Base-by-base conservation (phyloP, 2,888 invertebrate genomes). In the Mimumesa dahlbomi region DNA sequence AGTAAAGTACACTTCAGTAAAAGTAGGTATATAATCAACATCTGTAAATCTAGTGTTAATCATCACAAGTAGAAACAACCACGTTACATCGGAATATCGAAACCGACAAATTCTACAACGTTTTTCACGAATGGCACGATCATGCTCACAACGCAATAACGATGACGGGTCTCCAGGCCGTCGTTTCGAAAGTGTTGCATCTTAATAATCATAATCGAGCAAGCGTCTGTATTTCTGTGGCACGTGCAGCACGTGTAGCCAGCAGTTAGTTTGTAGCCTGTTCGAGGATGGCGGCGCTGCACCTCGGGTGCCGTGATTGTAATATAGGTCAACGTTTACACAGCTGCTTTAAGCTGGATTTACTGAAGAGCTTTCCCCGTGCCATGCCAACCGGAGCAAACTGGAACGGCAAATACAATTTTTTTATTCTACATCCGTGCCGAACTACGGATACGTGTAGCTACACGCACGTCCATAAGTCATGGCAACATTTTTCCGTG, bases 251-350 rank as follows among this genome's bases (percentile, higher is more conserved):
- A n/a, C n/a, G 42, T 11, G 63, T 34, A 40, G 19, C 16, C 36
- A 45, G 59, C 38, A 58, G 57, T 57, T 53, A 70, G 61, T 71
- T 70, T 70, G 71, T 63, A 71, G 52, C 70, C 36, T 36, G 53
- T 63, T 52, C 42, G 57, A 52, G 70, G 43, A 64, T 48, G 59
- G 57, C 57, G 77, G 72, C 59, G 77, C 52, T 74, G 66, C 69
- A 59, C 73, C 67, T 65, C 58, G 67, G 75, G 75, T 61, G 77
- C 74, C 81, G 85, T 84, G 84, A 87, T 86, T 87, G 83, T 84
- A 87, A 88, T 87, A 85, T 87, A 87, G 88, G 88, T 88, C 88
- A 88, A 86, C 85, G 86, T 88, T 88, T 88, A 87, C 88, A 86
- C 87, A 87, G 86, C 85, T 82, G 86, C 86, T 85, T 86, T 84